Evolutionary conservation across 2,797 vertebrate species (phyloP), one percentile per base, ranked within the genome.

Genomic region (Diglossa cyanea): DNA sequence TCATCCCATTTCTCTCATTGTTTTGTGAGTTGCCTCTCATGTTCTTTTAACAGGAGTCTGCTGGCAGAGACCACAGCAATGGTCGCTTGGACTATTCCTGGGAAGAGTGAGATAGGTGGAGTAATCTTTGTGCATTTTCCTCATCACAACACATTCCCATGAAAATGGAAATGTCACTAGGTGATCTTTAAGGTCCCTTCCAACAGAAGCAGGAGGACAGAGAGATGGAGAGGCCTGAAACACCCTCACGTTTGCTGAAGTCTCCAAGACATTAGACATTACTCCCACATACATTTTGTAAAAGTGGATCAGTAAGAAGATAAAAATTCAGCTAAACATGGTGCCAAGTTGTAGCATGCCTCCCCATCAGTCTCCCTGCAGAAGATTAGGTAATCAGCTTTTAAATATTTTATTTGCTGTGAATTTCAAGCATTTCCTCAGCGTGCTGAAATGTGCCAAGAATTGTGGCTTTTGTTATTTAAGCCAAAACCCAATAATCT

Each of bases 401-500:
- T 93, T 94, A 84, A 95, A 93, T 94, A 89, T 86, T 96, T 96
- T 63, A 94, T 94, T 94, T 96, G 80, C 88, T 81, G 50, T 79
- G 95, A 93, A 91, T 97, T 92, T 96, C 82, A 91, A 79, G 77
- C 70, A 68, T 96, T 95, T 83, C 21, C 53, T 47, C 17, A 55
- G 50, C 0, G 0, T 50, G 51, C 28, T 90, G 68, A 96, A 94
- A 91, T 55, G 21, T 87, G 93, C 51, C 86, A 83, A 70, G 86
- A 31, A 94, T 47, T 91, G 88, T 76, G 48, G 88, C 72, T 96
- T 92, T 75, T 83, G 37, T 73, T 90, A 86, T 94, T 86, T 87
- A 91, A 90, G 57, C 72, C 87, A 90, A 86, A 96, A 61, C 44
- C 37, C 30, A 87, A 57, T 92, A 93, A 94, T 93, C 94, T 77